Base-by-base conservation (phyloP, 2,113 vertebrate genomes). In the Hippocampus barbouri region DNA sequence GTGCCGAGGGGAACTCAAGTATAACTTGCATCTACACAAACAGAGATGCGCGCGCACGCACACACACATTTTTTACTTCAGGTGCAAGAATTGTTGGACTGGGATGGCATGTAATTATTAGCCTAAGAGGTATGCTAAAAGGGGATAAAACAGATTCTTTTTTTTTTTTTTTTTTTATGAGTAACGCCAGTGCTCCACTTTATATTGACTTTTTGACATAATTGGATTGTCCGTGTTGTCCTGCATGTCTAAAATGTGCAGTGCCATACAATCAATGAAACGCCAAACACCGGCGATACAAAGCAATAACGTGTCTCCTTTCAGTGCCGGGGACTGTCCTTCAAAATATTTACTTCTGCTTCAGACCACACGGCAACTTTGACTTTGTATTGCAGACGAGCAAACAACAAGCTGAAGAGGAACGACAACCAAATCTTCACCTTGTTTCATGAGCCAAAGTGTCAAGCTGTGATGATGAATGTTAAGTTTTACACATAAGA, bases 1-100 rank as follows among this genome's bases (percentile, higher is more conserved):
- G 68, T 82, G 85, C 86, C 82, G 78, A 41, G 54, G 82, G 82
- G 80, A 73, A 86, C 72, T 79, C 80, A 83, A 86, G 81, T 82
- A 76, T 71, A 81, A 67, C 68, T 62, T 73, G 79, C 71, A 70
- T 74, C 27, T 77, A 68, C 68, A 45, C 63, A 68, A 53, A 70
- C 41, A n/a, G n/a, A 69, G 65, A 56, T 68, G 43, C 63, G 54
- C 25, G 20, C 18, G 3, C 7, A 54, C 16, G 23, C 23, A 69
- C 75, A 74, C 2, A 45, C 43, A 45, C 43, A 10, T 14, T 53
- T 73, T 66, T 64, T 20, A 49, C 23, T 41, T 23, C 54, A 73
- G 74, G 21, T n/a, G 66, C 41, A 15, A 47, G 21, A 27, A 40
- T 27, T 65, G 59, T 73, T 69, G 2, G 53, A n/a, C 53, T 56